A percentile compares a stretch with the other conserved stretches of the same genome.
phyloP scores from a whole-genome alignment of 1,140 invertebrate genomes.

The Maniola jurtina region DNA sequence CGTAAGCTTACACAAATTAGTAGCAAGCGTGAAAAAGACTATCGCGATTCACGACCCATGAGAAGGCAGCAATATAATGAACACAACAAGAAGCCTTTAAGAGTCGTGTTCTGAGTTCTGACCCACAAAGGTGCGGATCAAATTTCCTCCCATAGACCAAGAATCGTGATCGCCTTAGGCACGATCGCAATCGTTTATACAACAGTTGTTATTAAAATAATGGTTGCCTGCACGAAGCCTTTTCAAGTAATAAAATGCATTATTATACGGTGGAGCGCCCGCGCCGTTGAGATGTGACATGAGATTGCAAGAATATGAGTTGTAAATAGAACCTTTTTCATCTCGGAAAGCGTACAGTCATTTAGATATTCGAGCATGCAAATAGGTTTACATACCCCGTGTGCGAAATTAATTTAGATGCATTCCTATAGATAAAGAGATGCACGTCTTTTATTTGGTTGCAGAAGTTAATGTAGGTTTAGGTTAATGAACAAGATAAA shows the following conservation, averaged over 20 bases:
- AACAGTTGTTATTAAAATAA: constrained; percentile 58
- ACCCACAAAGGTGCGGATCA: constrained; percentile 62
- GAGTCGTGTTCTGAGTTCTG: constrained; percentile 47
- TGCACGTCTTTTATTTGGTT: not conserved
- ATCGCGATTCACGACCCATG: not conserved
- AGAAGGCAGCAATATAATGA: not conserved
- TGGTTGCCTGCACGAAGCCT: constrained; percentile 41
- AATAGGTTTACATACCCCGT: constrained; percentile 7
- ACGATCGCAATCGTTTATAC: constrained; percentile 50
- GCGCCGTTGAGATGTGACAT: constrained; percentile 33
- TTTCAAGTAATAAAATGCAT: constrained; percentile 45
- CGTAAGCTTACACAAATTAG: too few relatives aligned
- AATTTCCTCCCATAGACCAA: constrained; percentile 49
- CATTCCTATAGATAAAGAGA: not conserved
- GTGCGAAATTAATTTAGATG: not conserved
- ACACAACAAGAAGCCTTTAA: constrained; percentile 48
- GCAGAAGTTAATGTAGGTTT: too few relatives aligned
- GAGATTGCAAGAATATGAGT: constrained; percentile 31
- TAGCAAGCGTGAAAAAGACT: too few relatives aligned
- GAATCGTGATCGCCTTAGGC: constrained; percentile 51
- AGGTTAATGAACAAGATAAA: too few relatives aligned
- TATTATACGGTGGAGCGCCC: constrained; percentile 32
- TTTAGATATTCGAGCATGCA: constrained; percentile 5
- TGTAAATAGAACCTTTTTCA: constrained; percentile 27
- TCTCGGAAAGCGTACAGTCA: constrained; percentile 11